Evolutionary conservation across 2,888 invertebrate species (phyloP).

Genomic region (Caenorhabditis auriculariae): DNA sequence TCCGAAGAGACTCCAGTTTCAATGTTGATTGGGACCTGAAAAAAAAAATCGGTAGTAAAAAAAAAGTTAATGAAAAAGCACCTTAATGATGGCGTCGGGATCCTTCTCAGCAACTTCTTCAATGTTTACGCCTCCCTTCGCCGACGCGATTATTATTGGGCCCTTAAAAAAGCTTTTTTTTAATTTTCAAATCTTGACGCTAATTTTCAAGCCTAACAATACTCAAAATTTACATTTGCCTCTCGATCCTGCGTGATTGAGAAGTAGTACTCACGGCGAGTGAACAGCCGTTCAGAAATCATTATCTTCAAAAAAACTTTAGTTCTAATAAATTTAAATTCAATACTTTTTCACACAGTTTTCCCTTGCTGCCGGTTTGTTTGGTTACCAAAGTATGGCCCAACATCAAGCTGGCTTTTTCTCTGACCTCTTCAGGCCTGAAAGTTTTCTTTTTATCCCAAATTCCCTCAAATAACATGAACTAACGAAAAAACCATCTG

Average conservation of each 20-base stretch:
- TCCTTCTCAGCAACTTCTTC: slow-evolving; percentile 91
- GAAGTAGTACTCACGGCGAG: slow-evolving; percentile 93
- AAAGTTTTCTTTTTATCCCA: slow-evolving; percentile 9
- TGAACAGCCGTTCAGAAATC: slow-evolving; percentile 94
- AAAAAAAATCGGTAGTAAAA: not conserved
- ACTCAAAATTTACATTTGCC: slow-evolving; percentile 73
- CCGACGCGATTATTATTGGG: slow-evolving; percentile 92
- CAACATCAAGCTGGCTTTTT: slow-evolving; percentile 81
- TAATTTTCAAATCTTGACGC: not conserved
- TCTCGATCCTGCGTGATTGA: slow-evolving; percentile 98
- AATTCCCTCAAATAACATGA: not conserved
- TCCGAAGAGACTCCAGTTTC: slow-evolving; percentile 52
- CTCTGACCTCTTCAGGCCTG: slow-evolving; percentile 66
- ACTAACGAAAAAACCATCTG: slow-evolving; percentile 90
- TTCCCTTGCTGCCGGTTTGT: slow-evolving; percentile 74
- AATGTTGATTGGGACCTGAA: slow-evolving; percentile 49
- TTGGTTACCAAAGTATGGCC: slow-evolving; percentile 91
- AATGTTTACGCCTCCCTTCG: slow-evolving; percentile 95
- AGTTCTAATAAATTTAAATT: not conserved
- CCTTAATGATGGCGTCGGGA: slow-evolving; percentile 83
- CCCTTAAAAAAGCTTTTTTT: slow-evolving; percentile 43
- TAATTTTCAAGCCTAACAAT: not conserved
- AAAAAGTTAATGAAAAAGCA: too few relatives aligned
- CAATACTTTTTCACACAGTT: slow-evolving; percentile 58
- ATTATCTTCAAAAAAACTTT: slow-evolving; percentile 70